These are phyloP conservation scores for Limenitis camilla DNA, from an alignment of 2,888 invertebrate genomes.

Conservation along the genomic window DNA sequence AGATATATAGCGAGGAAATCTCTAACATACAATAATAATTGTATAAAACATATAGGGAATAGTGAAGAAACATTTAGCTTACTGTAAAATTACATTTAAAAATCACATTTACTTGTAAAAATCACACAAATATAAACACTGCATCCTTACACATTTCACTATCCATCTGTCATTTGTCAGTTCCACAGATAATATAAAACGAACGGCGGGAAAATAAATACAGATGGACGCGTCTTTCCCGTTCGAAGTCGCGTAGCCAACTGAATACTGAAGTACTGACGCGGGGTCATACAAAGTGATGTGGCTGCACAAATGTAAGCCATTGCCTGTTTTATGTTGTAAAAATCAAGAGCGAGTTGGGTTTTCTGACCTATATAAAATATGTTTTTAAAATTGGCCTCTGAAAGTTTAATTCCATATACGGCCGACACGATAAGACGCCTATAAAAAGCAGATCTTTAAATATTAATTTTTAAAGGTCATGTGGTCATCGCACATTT, in stretches of 20 bases:
- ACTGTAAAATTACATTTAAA: neutral
- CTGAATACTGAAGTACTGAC: conserved; percentile 15
- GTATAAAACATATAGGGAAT: too few relatives aligned
- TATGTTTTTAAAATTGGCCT: too few relatives aligned
- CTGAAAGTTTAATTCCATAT: too few relatives aligned
- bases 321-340: neutral
- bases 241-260: conserved; percentile 6
- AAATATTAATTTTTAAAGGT: too few relatives aligned
- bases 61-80: neutral
- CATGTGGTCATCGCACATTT: too few relatives aligned
- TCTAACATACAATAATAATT: too few relatives aligned
- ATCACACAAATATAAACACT: conserved; percentile 7
- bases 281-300: conserved; percentile 4
- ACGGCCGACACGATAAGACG: too few relatives aligned
- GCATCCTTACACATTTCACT: conserved; percentile 16
- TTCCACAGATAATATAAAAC: conserved; percentile 11
- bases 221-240: conserved; percentile 7
- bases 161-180: conserved; percentile 7
- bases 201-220: conserved; percentile 10
- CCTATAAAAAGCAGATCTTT: too few relatives aligned
- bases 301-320: neutral
- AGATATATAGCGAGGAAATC: too few relatives aligned
- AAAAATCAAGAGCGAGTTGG: too few relatives aligned
- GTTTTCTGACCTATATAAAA: too few relatives aligned
- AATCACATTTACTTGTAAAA: neutral